A percentile compares a stretch with the other conserved stretches of the same genome.
Conservation (phyloP, 2,888 invertebrate genomes). For the Mythimna vitellina region DNA sequence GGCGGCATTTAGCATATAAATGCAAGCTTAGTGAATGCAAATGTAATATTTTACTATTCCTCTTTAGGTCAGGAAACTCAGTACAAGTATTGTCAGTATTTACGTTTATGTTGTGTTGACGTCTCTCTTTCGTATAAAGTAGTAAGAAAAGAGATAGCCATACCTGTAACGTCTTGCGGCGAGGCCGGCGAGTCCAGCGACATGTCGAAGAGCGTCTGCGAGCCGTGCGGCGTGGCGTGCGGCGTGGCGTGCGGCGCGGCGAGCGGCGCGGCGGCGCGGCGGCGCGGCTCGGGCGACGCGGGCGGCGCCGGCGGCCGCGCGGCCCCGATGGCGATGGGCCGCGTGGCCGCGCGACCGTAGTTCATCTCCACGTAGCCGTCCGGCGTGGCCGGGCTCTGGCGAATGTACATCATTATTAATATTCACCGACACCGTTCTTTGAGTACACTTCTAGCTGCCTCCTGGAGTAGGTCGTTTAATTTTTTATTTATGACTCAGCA, state of each 20-base stretch:
- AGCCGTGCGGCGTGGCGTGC: slow-evolving; percentile 90
- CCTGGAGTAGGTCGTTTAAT: too few relatives aligned
- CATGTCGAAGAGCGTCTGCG: slow-evolving; percentile 92
- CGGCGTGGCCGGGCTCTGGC: slow-evolving; percentile 40
- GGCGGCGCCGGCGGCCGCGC: slow-evolving; percentile 66
- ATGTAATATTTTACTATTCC: too few relatives aligned
- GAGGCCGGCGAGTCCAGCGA: slow-evolving; percentile 93
- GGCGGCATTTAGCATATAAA: too few relatives aligned
- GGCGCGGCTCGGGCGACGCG: slow-evolving; percentile 77
- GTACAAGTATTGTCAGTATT: too few relatives aligned
- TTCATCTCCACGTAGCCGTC: slow-evolving; percentile 90
- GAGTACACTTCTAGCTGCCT: too few relatives aligned
- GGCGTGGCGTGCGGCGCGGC: slow-evolving; percentile 87
- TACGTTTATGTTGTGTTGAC: too few relatives aligned
- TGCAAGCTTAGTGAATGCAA: too few relatives aligned
- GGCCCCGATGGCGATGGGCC: slow-evolving; percentile 92
- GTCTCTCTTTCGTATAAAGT: too few relatives aligned
- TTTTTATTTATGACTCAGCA: too few relatives aligned
- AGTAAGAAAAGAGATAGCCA: too few relatives aligned
- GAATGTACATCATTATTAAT: not conserved
- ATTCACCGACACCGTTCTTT: not conserved
- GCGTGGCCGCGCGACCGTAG: slow-evolving; percentile 87
- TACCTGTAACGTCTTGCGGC: slow-evolving; percentile 84
- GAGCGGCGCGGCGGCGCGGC: slow-evolving; percentile 71
- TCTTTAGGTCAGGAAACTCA: too few relatives aligned